Conservation (phyloP, 2,113 vertebrate genomes). For the Buteo buteo region DNA sequence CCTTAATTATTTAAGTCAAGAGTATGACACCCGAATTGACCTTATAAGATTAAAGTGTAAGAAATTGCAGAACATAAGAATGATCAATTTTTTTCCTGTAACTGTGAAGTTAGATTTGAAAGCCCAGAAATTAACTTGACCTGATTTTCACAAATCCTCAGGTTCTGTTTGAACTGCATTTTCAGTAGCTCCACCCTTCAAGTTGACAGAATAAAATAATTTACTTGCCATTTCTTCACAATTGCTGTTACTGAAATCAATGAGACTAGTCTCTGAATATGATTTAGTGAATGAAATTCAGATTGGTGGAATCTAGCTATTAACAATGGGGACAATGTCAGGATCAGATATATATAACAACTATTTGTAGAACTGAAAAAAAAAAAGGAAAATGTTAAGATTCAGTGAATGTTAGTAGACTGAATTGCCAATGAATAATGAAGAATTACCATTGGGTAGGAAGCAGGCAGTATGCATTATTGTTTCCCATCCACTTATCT, state of each 20-base stretch:
- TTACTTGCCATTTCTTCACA: neutral
- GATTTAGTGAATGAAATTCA: neutral
- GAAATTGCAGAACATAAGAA: neutral
- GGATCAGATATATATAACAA: neutral
- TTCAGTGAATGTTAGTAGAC: neutral
- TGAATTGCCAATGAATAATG: neutral
- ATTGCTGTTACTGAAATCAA: neutral
- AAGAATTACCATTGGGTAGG: neutral
- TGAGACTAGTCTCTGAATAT: neutral
- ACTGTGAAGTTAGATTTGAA: neutral
- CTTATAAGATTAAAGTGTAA: neutral
- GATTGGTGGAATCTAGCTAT: neutral
- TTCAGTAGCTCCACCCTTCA: neutral
- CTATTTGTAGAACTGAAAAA: neutral
- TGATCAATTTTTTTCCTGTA: neutral
- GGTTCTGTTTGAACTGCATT: neutral
- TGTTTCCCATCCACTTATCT: neutral
- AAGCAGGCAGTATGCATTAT: neutral
- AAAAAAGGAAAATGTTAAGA: neutral
- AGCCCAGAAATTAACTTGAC: neutral
- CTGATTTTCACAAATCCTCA: neutral
- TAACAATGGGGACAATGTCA: neutral
- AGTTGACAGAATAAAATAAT: neutral
- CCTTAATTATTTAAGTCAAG: neutral
- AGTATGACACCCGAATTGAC: neutral